These are phyloP conservation scores for Alligator sinensis DNA, from an alignment of 2,113 vertebrate species.

Conservation along the genomic window DNA sequence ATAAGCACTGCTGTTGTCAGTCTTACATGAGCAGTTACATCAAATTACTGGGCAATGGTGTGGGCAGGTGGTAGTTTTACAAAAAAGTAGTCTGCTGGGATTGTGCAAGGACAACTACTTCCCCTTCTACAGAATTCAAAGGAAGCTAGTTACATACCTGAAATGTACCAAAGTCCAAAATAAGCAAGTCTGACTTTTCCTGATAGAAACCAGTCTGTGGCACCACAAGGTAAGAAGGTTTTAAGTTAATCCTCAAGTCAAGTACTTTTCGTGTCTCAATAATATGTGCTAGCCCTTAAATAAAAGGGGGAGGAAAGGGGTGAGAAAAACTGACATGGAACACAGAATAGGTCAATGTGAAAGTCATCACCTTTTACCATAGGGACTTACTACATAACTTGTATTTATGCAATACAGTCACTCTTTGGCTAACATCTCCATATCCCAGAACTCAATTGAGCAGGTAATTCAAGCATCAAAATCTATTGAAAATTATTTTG, in stretches of 20 bases:
- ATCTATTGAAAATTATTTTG: too few relatives aligned
- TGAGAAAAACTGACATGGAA: not conserved
- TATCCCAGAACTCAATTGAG: not conserved
- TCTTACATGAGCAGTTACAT: not conserved
- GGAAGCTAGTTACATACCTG: slow-evolving; percentile 76
- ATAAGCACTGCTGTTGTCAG: not conserved
- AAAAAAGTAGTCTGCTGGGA: not conserved
- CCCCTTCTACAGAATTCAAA: not conserved
- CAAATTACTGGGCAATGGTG: fast-evolving
- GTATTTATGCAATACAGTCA: not conserved
- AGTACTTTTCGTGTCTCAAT: slow-evolving; percentile 96
- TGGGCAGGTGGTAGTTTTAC: not conserved
- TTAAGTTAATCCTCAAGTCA: slow-evolving; percentile 90
- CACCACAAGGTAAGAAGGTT: slow-evolving; percentile 93
- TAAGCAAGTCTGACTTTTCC: slow-evolving; percentile 85
- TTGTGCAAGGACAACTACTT: not conserved
- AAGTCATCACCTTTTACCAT: not conserved
- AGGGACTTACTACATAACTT: not conserved
- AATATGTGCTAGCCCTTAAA: slow-evolving; percentile 90
- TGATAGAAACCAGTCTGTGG: slow-evolving; percentile 90
- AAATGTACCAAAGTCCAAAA: slow-evolving; percentile 94
- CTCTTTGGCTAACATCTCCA: not conserved
- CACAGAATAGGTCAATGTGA: not conserved
- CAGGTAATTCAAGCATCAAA: too few relatives aligned
- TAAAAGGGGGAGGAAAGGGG: not conserved